Base-by-base conservation (phyloP, 2,888 invertebrate genomes). In the Microctonus hyperodae region DNA sequence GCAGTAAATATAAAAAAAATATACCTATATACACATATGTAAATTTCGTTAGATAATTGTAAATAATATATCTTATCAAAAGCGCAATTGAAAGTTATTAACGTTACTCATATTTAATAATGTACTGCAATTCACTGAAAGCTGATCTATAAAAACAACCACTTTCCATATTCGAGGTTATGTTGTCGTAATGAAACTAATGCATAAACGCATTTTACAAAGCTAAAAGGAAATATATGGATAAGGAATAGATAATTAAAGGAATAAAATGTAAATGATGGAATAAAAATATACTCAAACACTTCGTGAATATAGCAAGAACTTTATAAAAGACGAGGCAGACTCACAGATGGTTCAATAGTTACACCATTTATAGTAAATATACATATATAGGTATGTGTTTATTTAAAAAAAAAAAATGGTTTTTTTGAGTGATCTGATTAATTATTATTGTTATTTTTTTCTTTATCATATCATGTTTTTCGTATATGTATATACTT, bases 291-390 rank as follows among this genome's bases (percentile, higher is more conserved):
- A 60, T 31, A 48, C 23, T 13, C 28, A 65, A 55, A 23, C n/a
- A 25, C 44, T 62, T 53, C 64, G 72, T 79, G 82, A 82, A 82
- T 82, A 79, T 82, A 81, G 81, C 81, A 81, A 81, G 81, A 81
- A 82, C 74, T 81, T 81, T 81, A 81, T 81, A 81, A 81, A 81
- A 81, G 82, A 81, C 77, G 80, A 80, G 82, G 80, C 81, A 81
- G 81, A 81, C 78, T 82, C 81, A 82, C 82, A 82, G 82, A 80
- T 78, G 79, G 78, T 79, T 79, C 75, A 79, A 56, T 65, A 79
- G 79, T 81, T n/a, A 78, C 76, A 77, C 74, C 75, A 73, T 76
- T 74, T 70, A 71, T 74, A 73, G 70, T 75, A 73, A 67, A 71
- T 72, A 73, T 76, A 65, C 40, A 31, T 53, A 31, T 70, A 48